Evolutionary conservation across 1,140 invertebrate species (phyloP).

Genomic region (Nephotettix cincticeps): DNA sequence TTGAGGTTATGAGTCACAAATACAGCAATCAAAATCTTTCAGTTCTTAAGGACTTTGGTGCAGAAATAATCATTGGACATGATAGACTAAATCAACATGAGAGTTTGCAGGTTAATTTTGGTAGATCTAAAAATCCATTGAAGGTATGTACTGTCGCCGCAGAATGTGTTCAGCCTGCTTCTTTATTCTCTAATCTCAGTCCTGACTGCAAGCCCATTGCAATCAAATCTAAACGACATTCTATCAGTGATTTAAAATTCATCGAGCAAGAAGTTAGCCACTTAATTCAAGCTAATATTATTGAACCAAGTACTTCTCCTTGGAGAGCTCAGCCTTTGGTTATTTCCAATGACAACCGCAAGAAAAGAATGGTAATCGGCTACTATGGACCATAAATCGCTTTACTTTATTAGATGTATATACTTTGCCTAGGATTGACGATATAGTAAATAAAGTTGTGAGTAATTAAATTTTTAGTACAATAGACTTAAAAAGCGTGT

Average conservation of each 20-base stretch:
- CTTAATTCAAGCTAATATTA: too few relatives aligned
- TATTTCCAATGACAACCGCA: constrained; percentile 4
- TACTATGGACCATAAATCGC: constrained; percentile 25
- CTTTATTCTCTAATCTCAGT: too few relatives aligned
- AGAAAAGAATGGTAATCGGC: constrained; percentile 28
- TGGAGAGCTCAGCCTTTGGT: constrained; percentile 5
- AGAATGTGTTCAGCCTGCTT: background rate
- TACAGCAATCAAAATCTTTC: constrained; percentile 14
- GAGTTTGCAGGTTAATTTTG: too few relatives aligned
- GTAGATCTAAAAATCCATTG: background rate
- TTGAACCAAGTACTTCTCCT: too few relatives aligned
- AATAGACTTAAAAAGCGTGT: too few relatives aligned
- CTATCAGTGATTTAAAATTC: background rate
- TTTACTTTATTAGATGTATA: background rate
- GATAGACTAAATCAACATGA: background rate
- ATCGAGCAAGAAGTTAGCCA: too few relatives aligned
- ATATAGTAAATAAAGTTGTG: constrained; percentile 19
- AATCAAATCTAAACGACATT: too few relatives aligned
- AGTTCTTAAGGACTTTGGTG: background rate
- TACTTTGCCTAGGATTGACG: too few relatives aligned
- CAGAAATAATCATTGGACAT: background rate
- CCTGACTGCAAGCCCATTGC: too few relatives aligned
- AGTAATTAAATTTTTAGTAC: background rate
- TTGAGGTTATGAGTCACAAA: constrained; percentile 7
- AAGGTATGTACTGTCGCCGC: background rate